A percentile compares a stretch with the other conserved stretches of the same genome.
Evolutionary conservation across 2,888 invertebrate species (phyloP).

Genomic region (Pandemis corylana): DNA sequence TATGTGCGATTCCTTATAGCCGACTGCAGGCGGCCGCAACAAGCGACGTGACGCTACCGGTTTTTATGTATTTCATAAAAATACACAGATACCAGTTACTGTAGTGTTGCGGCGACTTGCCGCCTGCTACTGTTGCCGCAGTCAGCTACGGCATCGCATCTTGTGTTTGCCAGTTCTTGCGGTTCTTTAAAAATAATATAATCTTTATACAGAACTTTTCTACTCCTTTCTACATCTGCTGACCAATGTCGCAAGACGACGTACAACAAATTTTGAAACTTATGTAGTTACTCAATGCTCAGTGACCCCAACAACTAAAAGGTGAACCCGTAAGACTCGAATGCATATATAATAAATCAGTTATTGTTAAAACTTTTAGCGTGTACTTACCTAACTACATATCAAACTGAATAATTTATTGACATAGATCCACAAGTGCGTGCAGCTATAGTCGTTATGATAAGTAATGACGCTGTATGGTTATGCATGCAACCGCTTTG

Average conservation of each 20-base stretch:
- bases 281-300: constrained; percentile 14
- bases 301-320: constrained; percentile 24
- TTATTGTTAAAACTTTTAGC: not conserved
- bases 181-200: not conserved
- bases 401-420: not conserved
- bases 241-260: constrained; percentile 14
- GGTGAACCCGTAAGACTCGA: constrained; percentile 12
- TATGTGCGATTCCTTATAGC: too few species aligned
- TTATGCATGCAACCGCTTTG: not conserved
- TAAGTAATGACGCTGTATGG: not conserved
- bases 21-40: too few species aligned
- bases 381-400: not conserved
- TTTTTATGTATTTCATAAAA: too few species aligned
- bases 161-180: not conserved
- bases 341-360: not conserved
- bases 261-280: constrained; percentile 20
- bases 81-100: too few species aligned
- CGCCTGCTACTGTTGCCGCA: too few species aligned
- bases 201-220: not conserved
- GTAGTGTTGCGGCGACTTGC: too few species aligned
- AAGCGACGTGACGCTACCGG: too few species aligned
- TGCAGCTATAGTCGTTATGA: not conserved
- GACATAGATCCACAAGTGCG: not conserved
- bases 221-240: constrained; percentile 9
- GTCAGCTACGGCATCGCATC: too few species aligned